These are phyloP conservation scores for Eulemur rubriventer DNA, from an alignment of 2,797 vertebrate genomes.

Conservation along the genomic window DNA sequence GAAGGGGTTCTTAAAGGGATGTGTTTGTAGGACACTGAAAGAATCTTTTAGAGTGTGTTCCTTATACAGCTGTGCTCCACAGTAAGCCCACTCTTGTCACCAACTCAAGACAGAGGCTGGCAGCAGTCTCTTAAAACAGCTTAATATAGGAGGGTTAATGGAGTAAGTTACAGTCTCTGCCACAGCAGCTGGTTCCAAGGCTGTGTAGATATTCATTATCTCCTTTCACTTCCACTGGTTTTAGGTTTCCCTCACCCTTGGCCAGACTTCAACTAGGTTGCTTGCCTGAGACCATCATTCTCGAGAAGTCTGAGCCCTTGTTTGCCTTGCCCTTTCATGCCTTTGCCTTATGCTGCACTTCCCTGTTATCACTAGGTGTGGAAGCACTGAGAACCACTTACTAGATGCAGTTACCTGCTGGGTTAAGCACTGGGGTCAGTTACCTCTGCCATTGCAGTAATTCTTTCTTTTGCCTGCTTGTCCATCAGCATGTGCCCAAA, in stretches of 20 bases:
- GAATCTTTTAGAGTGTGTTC: not conserved
- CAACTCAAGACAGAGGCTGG: not conserved
- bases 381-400: not conserved
- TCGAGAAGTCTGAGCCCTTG: not conserved
- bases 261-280: not conserved
- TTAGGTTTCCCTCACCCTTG: not conserved
- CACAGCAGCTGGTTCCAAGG: not conserved
- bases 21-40: not conserved
- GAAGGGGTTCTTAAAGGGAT: not conserved
- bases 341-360: not conserved
- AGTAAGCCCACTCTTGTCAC: not conserved
- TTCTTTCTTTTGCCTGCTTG: not conserved
- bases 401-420: not conserved
- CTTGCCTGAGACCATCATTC: not conserved
- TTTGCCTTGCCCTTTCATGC: not conserved
- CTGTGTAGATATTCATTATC: not conserved
- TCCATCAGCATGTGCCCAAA: not conserved
- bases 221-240: not conserved
- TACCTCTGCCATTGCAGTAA: not conserved
- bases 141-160: not conserved
- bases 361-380: not conserved
- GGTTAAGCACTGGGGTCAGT: not conserved
- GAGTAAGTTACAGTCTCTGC: not conserved
- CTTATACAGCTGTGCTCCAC: not conserved
- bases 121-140: not conserved